These are phyloP conservation scores for Caenorhabditis doughertyi DNA, from an alignment of 2,888 invertebrate genomes.

Conservation along the genomic window DNA sequence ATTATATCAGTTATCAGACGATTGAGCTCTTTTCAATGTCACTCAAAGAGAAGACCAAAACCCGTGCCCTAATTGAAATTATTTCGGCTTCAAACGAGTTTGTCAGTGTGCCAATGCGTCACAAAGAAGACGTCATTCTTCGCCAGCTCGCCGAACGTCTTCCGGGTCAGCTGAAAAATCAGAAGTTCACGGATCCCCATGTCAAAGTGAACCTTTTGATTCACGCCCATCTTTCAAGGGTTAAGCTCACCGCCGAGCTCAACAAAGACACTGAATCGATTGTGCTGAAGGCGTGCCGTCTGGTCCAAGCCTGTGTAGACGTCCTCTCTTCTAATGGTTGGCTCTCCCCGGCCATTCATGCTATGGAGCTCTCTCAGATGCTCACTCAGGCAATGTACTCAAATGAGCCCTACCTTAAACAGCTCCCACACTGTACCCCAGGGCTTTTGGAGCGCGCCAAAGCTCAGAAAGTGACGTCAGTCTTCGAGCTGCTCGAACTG, in stretches of 20 bases:
- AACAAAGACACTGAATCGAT: constrained; percentile 95
- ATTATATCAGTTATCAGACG: constrained; percentile 99
- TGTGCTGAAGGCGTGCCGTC: constrained; percentile 86
- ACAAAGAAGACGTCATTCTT: constrained; percentile 94
- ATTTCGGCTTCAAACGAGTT: constrained; percentile 98
- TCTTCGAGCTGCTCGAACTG: constrained; percentile 96
- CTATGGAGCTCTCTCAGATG: constrained; percentile 99
- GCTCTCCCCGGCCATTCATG: constrained; percentile 97
- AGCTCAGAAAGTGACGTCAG: constrained; percentile 92
- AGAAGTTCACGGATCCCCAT: constrained; percentile 96
- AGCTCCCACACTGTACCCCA: constrained; percentile 94
- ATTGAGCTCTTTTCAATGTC: constrained; percentile 98
- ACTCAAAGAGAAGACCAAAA: constrained; percentile 96
- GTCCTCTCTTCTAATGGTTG: constrained; percentile 93
- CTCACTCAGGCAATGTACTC: constrained; percentile 99
- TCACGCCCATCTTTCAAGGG: constrained; percentile 95
- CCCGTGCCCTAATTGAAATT: constrained; percentile 96
- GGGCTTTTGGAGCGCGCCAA: constrained; percentile 94
- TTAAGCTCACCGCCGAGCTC: constrained; percentile 95
- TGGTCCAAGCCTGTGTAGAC: constrained; percentile 90
- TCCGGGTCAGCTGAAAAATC: constrained; percentile 87
- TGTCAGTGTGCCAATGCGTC: constrained; percentile 93
- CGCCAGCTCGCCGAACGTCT: constrained; percentile 85
- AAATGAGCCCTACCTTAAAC: constrained; percentile 96
- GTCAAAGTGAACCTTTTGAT: constrained; percentile 94